Conservation (phyloP, 1,140 invertebrate species). For the Belonocnema kinseyi region DNA sequence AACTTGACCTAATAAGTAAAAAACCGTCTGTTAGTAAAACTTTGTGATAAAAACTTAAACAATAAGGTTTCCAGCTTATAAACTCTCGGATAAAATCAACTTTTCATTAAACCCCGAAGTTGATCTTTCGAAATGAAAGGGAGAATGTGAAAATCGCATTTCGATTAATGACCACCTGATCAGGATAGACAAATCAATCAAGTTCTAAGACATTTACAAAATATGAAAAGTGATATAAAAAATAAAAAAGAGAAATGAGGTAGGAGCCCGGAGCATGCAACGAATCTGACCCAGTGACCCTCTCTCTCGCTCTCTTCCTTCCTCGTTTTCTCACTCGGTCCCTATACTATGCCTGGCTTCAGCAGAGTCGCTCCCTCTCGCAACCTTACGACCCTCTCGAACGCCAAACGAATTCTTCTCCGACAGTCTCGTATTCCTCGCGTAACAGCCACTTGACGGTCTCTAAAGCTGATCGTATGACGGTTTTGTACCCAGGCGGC, state of each 20-base stretch:
- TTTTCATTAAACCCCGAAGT: no score
- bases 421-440: slow-evolving; percentile 53
- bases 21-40: no score
- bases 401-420: slow-evolving; percentile 49
- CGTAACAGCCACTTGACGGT: slow-evolving; percentile 59
- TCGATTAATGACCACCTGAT: not conserved
- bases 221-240: slow-evolving; percentile 13
- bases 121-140: no score
- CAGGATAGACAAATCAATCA: not conserved
- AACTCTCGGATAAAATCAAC: no score
- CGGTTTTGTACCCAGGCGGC: slow-evolving; percentile 54
- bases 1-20: no score
- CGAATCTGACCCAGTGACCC: slow-evolving; percentile 73
- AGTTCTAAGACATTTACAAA: not conserved
- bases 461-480: slow-evolving; percentile 54
- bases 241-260: slow-evolving; percentile 43
- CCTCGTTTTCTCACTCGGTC: slow-evolving; percentile 31
- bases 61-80: no score
- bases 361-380: slow-evolving; percentile 32
- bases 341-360: not conserved
- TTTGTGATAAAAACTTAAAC: no score
- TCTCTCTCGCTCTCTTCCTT: slow-evolving; percentile 51
- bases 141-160: not conserved
- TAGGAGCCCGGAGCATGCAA: slow-evolving; percentile 56
- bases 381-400: slow-evolving; percentile 55